Evolutionary conservation across 1,140 invertebrate genomes (phyloP), one percentile per base, ranked within the genome.

Genomic region (Bombus difficillimus): DNA sequence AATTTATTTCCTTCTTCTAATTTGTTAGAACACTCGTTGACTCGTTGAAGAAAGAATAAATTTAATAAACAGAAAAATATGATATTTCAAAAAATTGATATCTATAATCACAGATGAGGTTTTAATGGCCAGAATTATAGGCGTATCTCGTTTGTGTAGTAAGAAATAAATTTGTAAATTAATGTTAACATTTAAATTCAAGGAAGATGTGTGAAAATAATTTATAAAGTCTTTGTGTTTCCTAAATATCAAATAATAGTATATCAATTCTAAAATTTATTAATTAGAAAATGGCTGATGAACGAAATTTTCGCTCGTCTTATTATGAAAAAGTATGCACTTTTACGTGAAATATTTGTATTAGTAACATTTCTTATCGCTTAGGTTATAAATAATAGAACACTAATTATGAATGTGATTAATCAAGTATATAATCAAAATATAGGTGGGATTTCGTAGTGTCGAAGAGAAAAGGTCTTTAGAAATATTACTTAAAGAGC

Each of bases 391-490:
- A 37, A 37, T 10, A 68, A 68, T 34, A 25, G 34, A 68, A 37
- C 15, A 37, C 18, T 37, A 68, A 68, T 41, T 18, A 64, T 34
- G 3, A 22, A 37, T 22, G 47, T 22, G 25, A 69, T 34, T 34
- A 53, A 47, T 37, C 8, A 69, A 32, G 39, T 73, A 18, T 57
- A 22, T 41, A 0, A 77, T 34, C 72, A 74, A 82, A 75, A 72
- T 83, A 86, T 41, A 97, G 96, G 98, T 98, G 69, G 98, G 98
- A 77, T 98, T 98, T 95, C 96, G 97, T 78, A 98, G 97, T 89
- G 98, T 99, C 0, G 98, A 99, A 94, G 98, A 99, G 93, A 98
- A 98, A 94, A 98, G 98, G 94, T 98, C 98, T 0, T 94, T 99
- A n/a, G 98, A 99, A 95, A 98, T 98, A 93, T 95, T 99, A 12